Evolutionary conservation across 1,140 invertebrate species (phyloP), one percentile per base, ranked within the genome.

Genomic region (Bombus confusus): DNA sequence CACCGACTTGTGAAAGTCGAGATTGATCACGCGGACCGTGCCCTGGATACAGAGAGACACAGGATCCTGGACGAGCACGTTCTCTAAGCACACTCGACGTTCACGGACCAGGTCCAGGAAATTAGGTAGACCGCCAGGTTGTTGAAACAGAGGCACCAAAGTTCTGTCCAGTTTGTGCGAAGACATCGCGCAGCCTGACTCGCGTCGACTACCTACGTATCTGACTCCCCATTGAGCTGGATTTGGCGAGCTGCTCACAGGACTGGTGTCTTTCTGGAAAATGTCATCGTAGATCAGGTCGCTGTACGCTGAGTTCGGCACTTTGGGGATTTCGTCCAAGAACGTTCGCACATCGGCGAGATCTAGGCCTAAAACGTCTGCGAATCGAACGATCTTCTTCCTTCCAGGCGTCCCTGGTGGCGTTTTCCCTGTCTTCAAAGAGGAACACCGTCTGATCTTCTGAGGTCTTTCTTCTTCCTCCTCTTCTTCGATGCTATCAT

Each of bases 311-410:
- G 98, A 98, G 92, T 97, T 97, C 1, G 98, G 98, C 90, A 99
- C 96, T 88, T 97, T 97, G 3, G 98, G 98, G 85, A 98, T 97
- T 94, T 98, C 98, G 92, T 98, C 98, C 86, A 98, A 95, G 94
- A 98, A 98, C 5, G 98, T 98, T 91, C 98, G 96, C 0, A 99
- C 97, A 91, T 98, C 98, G 22, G 98, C 98, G 85, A 99, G 95
- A 95, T 99, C 98, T 13, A 99, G 95, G 0, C 99, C 99, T 52
- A 99, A 95, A 2, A 98, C 98, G 92, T 99, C 99, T 0, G 98
- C 99, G 94, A 99, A 99, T 31, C 98, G 96, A 1, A 99, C 98
- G 59, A 99, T 99, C 95, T 99, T 99, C 94, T 99, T 99, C 1
- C 97, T 96, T 5, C 97, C 97, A 0, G 98, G 98, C 18, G 98